A percentile compares a stretch with the other conserved stretches of the same genome.
Conservation (phyloP, 2,113 vertebrate species). For the Onychostruthus taczanowskii region DNA sequence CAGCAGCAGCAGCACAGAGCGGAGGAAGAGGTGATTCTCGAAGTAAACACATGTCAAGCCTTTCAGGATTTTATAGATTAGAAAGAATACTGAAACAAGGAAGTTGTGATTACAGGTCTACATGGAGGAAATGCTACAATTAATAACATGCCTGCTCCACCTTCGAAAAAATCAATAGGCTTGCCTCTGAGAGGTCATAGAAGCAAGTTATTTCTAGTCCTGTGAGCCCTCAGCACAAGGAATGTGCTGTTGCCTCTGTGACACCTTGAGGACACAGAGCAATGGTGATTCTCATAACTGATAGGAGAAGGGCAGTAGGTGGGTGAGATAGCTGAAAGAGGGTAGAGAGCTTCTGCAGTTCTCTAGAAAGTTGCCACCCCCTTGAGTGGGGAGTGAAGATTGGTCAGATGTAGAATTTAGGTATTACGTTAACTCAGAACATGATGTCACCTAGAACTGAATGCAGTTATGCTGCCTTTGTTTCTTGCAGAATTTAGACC, state of each 20-base stretch:
- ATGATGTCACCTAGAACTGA: background rate
- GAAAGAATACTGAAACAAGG: slow-evolving; percentile 15
- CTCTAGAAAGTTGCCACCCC: background rate
- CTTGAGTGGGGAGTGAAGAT: background rate
- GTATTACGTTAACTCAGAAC: background rate
- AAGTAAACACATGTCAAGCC: slow-evolving; percentile 6
- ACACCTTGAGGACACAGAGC: background rate
- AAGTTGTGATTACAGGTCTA: slow-evolving; percentile 29
- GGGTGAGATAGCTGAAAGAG: background rate
- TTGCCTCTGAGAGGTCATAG: background rate
- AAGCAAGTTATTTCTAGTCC: background rate
- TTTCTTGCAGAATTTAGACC: background rate
- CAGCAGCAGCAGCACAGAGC: background rate
- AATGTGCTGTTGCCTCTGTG: background rate
- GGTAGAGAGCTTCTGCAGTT: background rate
- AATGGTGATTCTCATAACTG: background rate
- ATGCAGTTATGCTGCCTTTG: background rate
- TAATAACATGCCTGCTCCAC: background rate
- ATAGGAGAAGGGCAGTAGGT: background rate
- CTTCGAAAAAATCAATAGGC: background rate
- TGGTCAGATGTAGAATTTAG: background rate
- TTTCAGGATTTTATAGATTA: slow-evolving; percentile 12
- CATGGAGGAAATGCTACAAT: slow-evolving; percentile 23
- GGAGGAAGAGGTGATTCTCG: background rate
- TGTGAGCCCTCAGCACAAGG: background rate